Percentiles rank a stretch among this genome's conserved stretches.
Evolutionary conservation across 2,888 invertebrate genomes (phyloP).

Genomic region (Pyrgus malvae): DNA sequence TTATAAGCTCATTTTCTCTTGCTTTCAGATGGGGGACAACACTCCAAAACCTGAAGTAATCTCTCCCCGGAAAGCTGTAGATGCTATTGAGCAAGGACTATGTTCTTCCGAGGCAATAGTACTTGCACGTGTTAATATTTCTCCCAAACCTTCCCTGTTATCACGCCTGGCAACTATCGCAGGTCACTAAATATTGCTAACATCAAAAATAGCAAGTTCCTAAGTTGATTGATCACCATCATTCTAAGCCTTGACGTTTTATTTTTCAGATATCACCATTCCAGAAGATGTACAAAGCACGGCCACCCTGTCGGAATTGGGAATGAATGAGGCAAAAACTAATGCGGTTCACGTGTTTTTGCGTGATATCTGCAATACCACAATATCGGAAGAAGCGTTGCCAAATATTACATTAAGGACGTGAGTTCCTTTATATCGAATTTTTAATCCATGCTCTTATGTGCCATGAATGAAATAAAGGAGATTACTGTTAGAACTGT

Average conservation of each 20-base stretch:
- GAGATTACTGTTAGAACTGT: too few species aligned
- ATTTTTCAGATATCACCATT: constrained; percentile 11
- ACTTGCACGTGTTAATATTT: background rate
- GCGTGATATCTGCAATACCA: constrained; percentile 31
- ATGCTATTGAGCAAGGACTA: constrained; percentile 3
- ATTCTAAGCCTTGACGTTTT: too few species aligned
- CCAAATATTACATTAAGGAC: constrained; percentile 34
- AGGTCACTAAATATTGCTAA: background rate
- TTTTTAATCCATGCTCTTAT: background rate
- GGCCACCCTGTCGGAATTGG: constrained; percentile 31
- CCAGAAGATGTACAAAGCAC: constrained; percentile 2
- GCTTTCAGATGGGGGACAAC: background rate
- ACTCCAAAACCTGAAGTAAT: background rate
- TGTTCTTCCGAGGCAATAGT: constrained; percentile 3
- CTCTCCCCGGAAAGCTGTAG: background rate
- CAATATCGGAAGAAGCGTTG: constrained; percentile 30
- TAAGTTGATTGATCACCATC: background rate
- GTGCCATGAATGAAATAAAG: too few species aligned
- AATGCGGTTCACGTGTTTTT: constrained; percentile 31
- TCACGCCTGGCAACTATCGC: constrained; percentile 1
- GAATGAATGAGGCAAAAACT: constrained; percentile 31
- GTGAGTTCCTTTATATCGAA: too few species aligned
- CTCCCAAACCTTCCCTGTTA: background rate
- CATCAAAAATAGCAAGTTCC: too few species aligned
- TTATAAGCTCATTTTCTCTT: background rate